Conservation (phyloP, 1,140 invertebrate genomes). For the Euwallacea similis region DNA sequence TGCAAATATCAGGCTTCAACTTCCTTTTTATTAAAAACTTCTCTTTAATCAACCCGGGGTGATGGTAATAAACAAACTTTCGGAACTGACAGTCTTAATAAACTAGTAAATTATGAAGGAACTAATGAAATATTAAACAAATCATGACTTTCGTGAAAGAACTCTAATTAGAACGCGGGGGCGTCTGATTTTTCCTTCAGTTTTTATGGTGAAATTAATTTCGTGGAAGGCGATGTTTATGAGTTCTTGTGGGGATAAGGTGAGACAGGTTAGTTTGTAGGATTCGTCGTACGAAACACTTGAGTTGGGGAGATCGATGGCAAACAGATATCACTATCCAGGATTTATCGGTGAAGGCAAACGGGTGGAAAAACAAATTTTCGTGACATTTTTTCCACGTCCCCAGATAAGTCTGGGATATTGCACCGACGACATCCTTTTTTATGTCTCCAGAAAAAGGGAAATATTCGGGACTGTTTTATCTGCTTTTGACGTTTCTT, state of each 20-base stretch:
- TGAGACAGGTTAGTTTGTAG: too few relatives aligned
- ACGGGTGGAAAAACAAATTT: constrained; percentile 14
- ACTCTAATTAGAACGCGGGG: constrained; percentile 20
- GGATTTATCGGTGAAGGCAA: constrained; percentile 11
- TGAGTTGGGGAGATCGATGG: not conserved
- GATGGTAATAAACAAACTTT: constrained; percentile 31
- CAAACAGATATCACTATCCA: constrained; percentile 4
- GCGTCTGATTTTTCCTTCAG: constrained; percentile 2
- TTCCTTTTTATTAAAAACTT: constrained; percentile 26
- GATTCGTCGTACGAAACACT: too few relatives aligned
- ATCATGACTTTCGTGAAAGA: constrained; percentile 30
- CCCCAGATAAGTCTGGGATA: constrained; percentile 6
- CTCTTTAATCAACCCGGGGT: constrained; percentile 18
- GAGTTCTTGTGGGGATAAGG: not conserved
- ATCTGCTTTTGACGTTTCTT: constrained; percentile 18
- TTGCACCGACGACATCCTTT: constrained; percentile 14
- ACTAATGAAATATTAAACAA: constrained; percentile 37
- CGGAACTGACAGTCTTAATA: constrained; percentile 29
- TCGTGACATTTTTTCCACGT: not conserved
- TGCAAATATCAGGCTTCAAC: constrained; percentile 16
- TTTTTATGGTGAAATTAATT: constrained; percentile 25
- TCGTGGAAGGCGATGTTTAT: not conserved
- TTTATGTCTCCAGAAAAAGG: constrained; percentile 12
- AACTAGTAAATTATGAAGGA: constrained; percentile 34
- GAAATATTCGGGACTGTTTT: constrained; percentile 20